phyloP scores from a whole-genome alignment of 2,888 invertebrate genomes.

The Athalia circularis region DNA sequence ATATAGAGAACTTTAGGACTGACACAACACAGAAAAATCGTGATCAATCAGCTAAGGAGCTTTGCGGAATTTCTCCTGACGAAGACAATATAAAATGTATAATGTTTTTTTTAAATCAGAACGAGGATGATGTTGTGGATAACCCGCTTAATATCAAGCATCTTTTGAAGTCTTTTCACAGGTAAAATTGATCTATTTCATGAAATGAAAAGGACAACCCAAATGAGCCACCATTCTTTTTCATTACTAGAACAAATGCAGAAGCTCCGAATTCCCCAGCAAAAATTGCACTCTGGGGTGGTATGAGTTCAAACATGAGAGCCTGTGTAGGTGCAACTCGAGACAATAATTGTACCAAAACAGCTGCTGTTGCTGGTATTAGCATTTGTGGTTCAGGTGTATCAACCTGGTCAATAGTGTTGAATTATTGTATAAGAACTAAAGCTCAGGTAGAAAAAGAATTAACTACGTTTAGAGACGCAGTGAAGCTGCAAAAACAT shows the following conservation, averaged over 20 bases:
- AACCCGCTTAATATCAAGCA: conserved; percentile 26
- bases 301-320: conserved; percentile 57
- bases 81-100: conserved; percentile 58
- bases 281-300: conserved; percentile 60
- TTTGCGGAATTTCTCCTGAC: conserved; percentile 31
- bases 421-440: conserved; percentile 50
- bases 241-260: conserved; percentile 40
- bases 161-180: conserved; percentile 44
- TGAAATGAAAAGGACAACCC: conserved; percentile 10
- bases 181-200: conserved; percentile 12
- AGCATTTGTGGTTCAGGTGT: conserved; percentile 58
- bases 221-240: background rate
- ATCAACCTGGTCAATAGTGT: conserved; percentile 66
- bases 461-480: conserved; percentile 57
- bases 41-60: conserved; percentile 18
- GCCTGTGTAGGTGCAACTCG: conserved; percentile 53
- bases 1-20: background rate
- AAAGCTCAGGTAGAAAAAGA: conserved; percentile 53
- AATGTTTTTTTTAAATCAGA: conserved; percentile 56
- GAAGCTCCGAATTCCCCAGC: background rate
- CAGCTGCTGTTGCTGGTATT: conserved; percentile 56
- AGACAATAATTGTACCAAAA: conserved; percentile 46
- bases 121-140: background rate
- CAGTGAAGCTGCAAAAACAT: conserved; percentile 63
- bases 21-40: background rate